Conservation (phyloP, 2,888 invertebrate species). For the Macrosiphum euphorbiae region DNA sequence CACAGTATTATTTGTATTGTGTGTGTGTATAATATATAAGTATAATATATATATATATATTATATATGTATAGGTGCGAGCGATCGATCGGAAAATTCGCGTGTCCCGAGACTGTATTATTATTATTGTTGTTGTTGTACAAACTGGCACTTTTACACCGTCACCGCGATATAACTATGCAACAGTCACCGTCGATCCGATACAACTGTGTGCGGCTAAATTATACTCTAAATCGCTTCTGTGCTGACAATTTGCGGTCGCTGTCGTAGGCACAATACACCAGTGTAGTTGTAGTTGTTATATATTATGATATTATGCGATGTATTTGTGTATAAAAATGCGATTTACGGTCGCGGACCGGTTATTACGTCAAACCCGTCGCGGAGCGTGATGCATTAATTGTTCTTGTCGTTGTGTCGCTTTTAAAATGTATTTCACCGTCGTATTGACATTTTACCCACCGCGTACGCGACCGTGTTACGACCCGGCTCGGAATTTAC, state of each 20-base stretch:
- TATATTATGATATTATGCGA: neutral
- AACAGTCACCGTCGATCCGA: neutral
- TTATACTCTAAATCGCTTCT: neutral
- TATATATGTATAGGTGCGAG: neutral
- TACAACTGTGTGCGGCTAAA: neutral
- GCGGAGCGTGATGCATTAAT: neutral
- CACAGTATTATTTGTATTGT: neutral
- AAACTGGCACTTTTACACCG: neutral
- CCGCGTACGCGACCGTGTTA: neutral
- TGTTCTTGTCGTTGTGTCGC: neutral
- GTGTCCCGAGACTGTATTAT: neutral
- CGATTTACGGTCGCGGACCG: neutral
- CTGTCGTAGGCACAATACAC: neutral
- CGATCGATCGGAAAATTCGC: slow-evolving; percentile 45
- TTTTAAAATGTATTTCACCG: neutral
- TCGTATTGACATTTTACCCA: neutral
- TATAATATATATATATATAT: too few relatives aligned
- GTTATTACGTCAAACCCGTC: slow-evolving; percentile 24
- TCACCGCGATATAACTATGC: neutral
- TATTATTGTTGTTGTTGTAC: too few relatives aligned
- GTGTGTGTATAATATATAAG: neutral
- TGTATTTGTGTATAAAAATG: neutral
- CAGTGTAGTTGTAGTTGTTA: too few relatives aligned
- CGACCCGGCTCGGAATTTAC: neutral
- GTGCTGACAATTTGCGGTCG: neutral